Conservation (phyloP, 2,113 vertebrate genomes). For the Macroglossus sobrinus region DNA sequence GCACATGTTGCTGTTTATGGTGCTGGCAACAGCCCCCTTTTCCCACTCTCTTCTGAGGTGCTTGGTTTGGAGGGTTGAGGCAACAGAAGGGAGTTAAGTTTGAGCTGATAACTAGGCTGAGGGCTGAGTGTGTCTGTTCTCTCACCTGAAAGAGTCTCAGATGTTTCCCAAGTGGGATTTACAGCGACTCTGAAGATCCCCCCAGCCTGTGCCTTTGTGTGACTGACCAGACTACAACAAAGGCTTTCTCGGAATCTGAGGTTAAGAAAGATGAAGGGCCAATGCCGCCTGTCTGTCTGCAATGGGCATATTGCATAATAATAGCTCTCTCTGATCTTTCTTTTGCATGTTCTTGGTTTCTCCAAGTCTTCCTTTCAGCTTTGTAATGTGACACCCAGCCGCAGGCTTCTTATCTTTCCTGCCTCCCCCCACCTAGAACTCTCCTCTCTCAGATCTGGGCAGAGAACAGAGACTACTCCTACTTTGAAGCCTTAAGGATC, state of each 20-base stretch:
- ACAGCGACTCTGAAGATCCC: background rate
- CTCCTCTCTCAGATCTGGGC: background rate
- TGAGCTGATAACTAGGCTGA: too few relatives aligned
- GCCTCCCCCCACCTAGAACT: background rate
- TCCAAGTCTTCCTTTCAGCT: constrained; percentile 27
- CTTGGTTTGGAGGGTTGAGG: background rate
- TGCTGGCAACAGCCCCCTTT: background rate
- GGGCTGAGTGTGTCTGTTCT: background rate
- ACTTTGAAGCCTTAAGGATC: background rate
- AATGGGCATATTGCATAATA: constrained; percentile 39
- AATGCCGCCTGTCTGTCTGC: constrained; percentile 61
- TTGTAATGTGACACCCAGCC: constrained; percentile 59
- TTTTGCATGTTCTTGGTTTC: constrained; percentile 28
- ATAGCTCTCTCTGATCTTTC: constrained; percentile 59
- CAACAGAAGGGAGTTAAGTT: background rate
- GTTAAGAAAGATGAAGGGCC: constrained; percentile 55
- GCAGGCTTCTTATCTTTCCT: constrained; percentile 44
- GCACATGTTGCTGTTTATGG: fast-evolving
- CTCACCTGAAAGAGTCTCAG: background rate
- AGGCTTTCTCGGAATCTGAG: constrained; percentile 55
- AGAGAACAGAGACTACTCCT: background rate
- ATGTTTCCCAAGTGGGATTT: background rate
- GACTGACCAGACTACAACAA: constrained; percentile 19
- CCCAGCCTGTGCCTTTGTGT: background rate
- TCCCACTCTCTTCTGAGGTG: background rate